Percentiles rank a stretch among this genome's conserved stretches.
These are phyloP conservation scores for Bursaphelenchus mucronatus DNA, from an alignment of 1,140 invertebrate genomes.

Conservation along the genomic window DNA sequence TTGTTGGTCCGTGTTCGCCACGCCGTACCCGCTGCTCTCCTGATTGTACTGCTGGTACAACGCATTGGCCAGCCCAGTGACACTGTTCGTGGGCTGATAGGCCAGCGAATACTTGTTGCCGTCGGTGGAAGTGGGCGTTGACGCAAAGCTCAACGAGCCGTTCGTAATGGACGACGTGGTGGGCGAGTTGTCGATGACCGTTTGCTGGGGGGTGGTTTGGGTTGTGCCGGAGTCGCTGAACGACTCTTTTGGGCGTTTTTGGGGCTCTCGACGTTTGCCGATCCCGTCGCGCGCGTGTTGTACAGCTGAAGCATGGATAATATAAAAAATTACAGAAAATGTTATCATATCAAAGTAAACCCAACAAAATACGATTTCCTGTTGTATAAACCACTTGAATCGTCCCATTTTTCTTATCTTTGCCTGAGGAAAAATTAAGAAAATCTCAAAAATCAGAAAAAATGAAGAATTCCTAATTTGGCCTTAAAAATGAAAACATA, in stretches of 20 bases:
- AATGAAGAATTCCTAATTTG: background rate
- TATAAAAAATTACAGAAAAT: background rate
- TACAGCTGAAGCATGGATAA: conserved; percentile 30
- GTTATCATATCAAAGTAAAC: background rate
- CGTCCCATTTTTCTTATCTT: background rate
- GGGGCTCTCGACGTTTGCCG: conserved; percentile 37
- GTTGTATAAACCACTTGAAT: background rate
- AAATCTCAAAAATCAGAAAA: background rate
- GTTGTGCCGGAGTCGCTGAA: conserved; percentile 25
- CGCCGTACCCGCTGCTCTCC: background rate
- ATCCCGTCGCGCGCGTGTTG: conserved; percentile 46
- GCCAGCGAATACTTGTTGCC: conserved; percentile 7
- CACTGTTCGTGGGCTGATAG: conserved; percentile 30
- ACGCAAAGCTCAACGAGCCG: background rate
- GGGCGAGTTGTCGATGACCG: conserved; percentile 5
- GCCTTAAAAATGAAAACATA: background rate
- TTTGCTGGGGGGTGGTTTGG: conserved; percentile 8
- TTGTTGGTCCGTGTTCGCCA: conserved; percentile 11
- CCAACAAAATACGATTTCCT: background rate
- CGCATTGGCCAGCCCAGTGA: conserved; percentile 3
- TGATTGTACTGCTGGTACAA: background rate
- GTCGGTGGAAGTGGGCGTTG: background rate
- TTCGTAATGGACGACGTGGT: background rate
- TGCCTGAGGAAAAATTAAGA: background rate
- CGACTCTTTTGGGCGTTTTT: conserved; percentile 9